phyloP scores from a whole-genome alignment of 2,888 invertebrate genomes.

The Colostygia pectinataria region DNA sequence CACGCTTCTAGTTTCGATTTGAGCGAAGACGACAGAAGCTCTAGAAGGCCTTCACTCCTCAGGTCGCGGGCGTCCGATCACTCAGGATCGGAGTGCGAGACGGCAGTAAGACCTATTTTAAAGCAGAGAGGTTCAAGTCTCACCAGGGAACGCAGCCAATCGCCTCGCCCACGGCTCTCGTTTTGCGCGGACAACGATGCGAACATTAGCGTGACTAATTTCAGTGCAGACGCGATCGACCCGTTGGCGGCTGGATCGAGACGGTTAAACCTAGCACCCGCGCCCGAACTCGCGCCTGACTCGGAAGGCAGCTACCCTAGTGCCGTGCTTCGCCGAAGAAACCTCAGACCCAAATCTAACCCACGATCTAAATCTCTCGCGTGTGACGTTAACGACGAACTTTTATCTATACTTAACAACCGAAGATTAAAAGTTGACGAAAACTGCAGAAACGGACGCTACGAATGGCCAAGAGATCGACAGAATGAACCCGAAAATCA shows the following conservation, averaged over 20 bases:
- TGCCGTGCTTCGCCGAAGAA: slow-evolving; percentile 73
- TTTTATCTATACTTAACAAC: slow-evolving; percentile 72
- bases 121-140: slow-evolving; percentile 85
- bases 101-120: slow-evolving; percentile 85
- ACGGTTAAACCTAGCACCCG: slow-evolving; percentile 65
- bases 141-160: slow-evolving; percentile 83
- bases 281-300: slow-evolving; percentile 55
- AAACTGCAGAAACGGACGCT: slow-evolving; percentile 64
- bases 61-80: slow-evolving; percentile 81
- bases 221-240: slow-evolving; percentile 74
- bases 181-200: slow-evolving; percentile 81
- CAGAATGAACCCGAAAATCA: slow-evolving; percentile 46
- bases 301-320: slow-evolving; percentile 71
- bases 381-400: slow-evolving; percentile 76
- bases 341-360: slow-evolving; percentile 69
- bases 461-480: slow-evolving; percentile 53
- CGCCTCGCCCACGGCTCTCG: slow-evolving; percentile 85
- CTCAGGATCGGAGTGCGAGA: slow-evolving; percentile 81
- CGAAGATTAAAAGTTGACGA: slow-evolving; percentile 75
- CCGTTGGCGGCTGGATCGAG: slow-evolving; percentile 77
- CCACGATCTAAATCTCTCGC: slow-evolving; percentile 75
- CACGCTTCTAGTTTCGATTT: slow-evolving; percentile 80
- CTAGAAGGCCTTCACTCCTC: slow-evolving; percentile 81
- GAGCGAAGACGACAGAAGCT: slow-evolving; percentile 81
- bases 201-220: slow-evolving; percentile 73